Evolutionary conservation across 53 echinoderm and acorn worm genomes (phyloP).

Genomic region (Antedon mediterranea): DNA sequence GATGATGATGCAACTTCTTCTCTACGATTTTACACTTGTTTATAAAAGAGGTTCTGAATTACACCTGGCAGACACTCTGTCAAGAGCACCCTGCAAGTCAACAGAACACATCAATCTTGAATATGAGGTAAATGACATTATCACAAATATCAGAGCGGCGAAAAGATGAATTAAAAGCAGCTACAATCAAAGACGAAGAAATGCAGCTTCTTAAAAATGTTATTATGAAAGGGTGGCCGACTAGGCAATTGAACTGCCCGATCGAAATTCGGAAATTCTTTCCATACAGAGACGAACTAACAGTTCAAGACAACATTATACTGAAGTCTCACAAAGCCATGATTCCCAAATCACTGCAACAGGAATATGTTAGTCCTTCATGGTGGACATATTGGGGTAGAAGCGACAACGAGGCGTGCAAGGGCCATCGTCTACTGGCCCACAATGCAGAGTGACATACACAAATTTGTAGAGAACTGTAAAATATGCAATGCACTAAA

Average conservation of each 20-base stretch:
- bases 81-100: neutral
- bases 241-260: too few species aligned
- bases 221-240: too few species aligned
- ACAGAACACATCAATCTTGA: too few species aligned
- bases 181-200: too few species aligned
- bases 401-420: conserved; percentile 35
- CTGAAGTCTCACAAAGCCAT: conserved; percentile 16
- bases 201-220: too few species aligned
- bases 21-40: neutral
- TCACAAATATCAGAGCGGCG: too few species aligned
- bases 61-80: neutral
- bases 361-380: conserved; percentile 22
- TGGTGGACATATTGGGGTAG: conserved; percentile 24
- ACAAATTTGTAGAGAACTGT: neutral
- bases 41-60: neutral
- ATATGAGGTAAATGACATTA: too few species aligned
- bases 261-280: too few species aligned
- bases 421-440: neutral
- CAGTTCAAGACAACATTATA: conserved; percentile 13
- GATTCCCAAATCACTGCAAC: conserved; percentile 23
- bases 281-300: conserved; percentile 26
- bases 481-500: conserved; percentile 11
- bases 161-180: too few species aligned
- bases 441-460: neutral
- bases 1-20: neutral